Evolutionary conservation across 2,888 invertebrate genomes (phyloP), one percentile per base, ranked within the genome.

Genomic region (Drosophila demipolita): DNA sequence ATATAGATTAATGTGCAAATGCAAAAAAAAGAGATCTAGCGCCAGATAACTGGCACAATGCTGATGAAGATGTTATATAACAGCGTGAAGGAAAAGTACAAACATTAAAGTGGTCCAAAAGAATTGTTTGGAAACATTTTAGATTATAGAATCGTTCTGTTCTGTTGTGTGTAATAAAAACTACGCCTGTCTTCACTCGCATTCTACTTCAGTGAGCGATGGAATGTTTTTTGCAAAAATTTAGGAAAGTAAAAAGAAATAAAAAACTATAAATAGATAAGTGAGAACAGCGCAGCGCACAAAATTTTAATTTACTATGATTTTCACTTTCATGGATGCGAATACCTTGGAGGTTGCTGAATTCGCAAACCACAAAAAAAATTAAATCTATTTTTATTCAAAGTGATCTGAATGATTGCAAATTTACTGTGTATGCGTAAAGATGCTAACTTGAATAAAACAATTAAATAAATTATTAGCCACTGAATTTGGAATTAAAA

Each of bases 191-290:
- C 55, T 64, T 65, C 70, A 69, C 59, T 60, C 40, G 62, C n/a
- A 72, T 35, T 64, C 64, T 23, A 11, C 57, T 32, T 60, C 48
- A 33, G 15, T n/a, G 15, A 40, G 20, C 23, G 32, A 45, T 42
- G 54, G 36, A 45, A 58, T 66, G 26, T 33, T 78, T 73, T 58
- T 58, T 32, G 63, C 66, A 29, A 40, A 72, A 50, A 29, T 4
- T 15, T 20, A 61, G 40, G 2, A 40, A 57, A 42, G 1, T 33
- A 26, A 55, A 23, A 58, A 23, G 8, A 40, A 70, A 42, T 20
- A 53, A 69, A 69, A 48, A 75, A 73, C 81, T 83, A 82, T 75
- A 86, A 83, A 86, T 82, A 86, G 67, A 60, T 53, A 23, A 52
- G 52, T 48, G 42, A 48, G 54, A 61, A 29, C 42, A 35, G 48